A percentile compares a stretch with the other conserved stretches of the same genome.
Evolutionary conservation across 1,140 invertebrate genomes (phyloP).

Genomic region (Drosophila orena): DNA sequence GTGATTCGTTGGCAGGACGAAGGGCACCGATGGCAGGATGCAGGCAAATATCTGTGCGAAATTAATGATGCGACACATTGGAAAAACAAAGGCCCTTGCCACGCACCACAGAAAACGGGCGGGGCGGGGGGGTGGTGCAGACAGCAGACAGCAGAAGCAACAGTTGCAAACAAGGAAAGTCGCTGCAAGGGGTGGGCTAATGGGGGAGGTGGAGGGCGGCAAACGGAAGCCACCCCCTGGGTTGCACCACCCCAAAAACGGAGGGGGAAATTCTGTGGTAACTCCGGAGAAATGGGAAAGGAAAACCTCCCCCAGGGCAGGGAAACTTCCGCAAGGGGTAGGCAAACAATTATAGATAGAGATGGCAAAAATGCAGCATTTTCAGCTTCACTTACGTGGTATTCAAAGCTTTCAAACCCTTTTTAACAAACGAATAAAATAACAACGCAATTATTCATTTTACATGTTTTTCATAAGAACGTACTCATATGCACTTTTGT

Average conservation of each 20-base stretch:
- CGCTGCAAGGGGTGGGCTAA: constrained; percentile 4
- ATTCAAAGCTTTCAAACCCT: neutral
- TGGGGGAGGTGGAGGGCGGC: constrained; percentile 14
- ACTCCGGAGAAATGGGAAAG: neutral
- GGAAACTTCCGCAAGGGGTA: constrained; percentile 25
- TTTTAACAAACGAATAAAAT: no score
- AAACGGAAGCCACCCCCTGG: constrained; percentile 37
- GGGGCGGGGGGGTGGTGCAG: no score
- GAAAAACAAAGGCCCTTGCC: constrained; percentile 55
- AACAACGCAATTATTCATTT: no score
- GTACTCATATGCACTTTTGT: no score
- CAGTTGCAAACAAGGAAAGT: constrained; percentile 57
- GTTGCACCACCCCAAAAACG: constrained; percentile 21
- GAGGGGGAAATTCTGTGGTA: neutral
- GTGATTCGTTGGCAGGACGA: constrained; percentile 56
- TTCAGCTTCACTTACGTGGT: neutral
- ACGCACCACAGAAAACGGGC: constrained; percentile 15
- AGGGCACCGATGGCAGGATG: constrained; percentile 23
- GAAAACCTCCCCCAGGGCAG: constrained; percentile 6
- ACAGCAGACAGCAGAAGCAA: constrained; percentile 57
- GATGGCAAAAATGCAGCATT: neutral
- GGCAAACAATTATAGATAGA: constrained; percentile 35
- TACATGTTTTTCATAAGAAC: no score
- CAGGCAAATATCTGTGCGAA: constrained; percentile 77
- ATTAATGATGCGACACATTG: constrained; percentile 78